These are phyloP conservation scores for Anaspis maculata DNA, from an alignment of 2,888 invertebrate genomes.

Conservation along the genomic window DNA sequence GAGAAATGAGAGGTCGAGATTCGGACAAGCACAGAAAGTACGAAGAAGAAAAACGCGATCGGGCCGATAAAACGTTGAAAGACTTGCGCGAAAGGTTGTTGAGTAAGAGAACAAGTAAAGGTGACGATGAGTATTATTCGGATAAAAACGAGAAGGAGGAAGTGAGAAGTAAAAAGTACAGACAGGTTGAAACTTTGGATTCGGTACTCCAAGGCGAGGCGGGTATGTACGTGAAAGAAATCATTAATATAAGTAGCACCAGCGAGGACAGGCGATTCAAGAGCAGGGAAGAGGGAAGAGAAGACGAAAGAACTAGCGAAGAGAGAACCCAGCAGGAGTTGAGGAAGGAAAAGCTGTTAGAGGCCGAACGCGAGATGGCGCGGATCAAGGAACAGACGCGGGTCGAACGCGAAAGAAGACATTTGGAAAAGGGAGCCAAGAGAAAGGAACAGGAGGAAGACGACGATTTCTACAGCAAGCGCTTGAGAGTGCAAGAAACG, in stretches of 20 bases:
- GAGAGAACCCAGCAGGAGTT: slow-evolving; percentile 44
- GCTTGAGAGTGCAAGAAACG: slow-evolving; percentile 30
- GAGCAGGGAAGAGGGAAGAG: slow-evolving; percentile 36
- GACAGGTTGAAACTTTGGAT: slow-evolving; percentile 24
- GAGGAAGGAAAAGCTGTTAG: slow-evolving; percentile 59
- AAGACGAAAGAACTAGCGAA: slow-evolving; percentile 34
- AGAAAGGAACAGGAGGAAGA: slow-evolving; percentile 36
- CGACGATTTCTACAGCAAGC: slow-evolving; percentile 30
- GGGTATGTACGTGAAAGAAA: slow-evolving; percentile 41
- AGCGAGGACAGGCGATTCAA: slow-evolving; percentile 29
- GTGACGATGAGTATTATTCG: slow-evolving; percentile 36
- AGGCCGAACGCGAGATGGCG: slow-evolving; percentile 70
- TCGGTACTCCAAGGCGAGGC: slow-evolving; percentile 38
- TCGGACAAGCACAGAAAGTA: slow-evolving; percentile 35
- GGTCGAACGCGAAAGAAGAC: slow-evolving; percentile 64
- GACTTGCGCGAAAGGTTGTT: slow-evolving; percentile 67
- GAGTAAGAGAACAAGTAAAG: slow-evolving; percentile 62
- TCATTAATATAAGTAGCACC: slow-evolving; percentile 37
- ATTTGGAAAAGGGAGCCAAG: slow-evolving; percentile 42
- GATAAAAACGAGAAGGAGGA: slow-evolving; percentile 1
- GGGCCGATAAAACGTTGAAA: slow-evolving; percentile 58
- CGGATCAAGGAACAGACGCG: slow-evolving; percentile 68
- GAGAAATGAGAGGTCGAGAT: slow-evolving; percentile 27
- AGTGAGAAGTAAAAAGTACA: slow-evolving; percentile 19
- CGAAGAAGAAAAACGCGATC: slow-evolving; percentile 42